These are phyloP conservation scores for Albula glossodonta DNA, from an alignment of 2,113 vertebrate species.

Conservation along the genomic window DNA sequence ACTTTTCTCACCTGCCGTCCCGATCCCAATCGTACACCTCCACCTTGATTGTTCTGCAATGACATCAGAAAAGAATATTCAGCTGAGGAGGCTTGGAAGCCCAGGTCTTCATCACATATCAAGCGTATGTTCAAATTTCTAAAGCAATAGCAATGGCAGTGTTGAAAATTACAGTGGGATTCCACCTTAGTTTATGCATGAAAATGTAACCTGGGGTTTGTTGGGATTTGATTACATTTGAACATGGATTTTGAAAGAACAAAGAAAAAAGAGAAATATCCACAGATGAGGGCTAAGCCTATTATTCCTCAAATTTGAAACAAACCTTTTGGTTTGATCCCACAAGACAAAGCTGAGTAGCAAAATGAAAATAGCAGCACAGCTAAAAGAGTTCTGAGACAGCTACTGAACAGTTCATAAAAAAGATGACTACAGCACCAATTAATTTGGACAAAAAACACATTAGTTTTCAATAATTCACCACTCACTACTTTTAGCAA, in stretches of 20 bases:
- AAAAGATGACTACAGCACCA: conserved; percentile 18
- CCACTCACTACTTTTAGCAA: conserved; percentile 35
- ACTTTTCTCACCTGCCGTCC: conserved; percentile 82
- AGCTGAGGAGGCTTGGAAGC: background rate
- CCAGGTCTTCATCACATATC: background rate
- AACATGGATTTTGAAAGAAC: background rate
- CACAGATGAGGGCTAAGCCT: background rate
- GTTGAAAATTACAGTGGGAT: background rate
- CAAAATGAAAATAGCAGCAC: background rate
- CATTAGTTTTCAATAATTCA: background rate
- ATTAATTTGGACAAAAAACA: conserved; percentile 29
- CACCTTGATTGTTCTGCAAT: conserved; percentile 88
- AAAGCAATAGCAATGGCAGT: background rate
- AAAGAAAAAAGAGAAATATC: background rate
- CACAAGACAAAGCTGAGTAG: background rate
- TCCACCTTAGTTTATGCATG: background rate
- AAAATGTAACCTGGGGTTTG: too few relatives aligned
- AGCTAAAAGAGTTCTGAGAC: conserved; percentile 14
- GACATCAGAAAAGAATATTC: conserved; percentile 34
- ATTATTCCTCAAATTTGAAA: background rate
- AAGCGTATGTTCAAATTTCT: background rate
- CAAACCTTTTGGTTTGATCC: background rate
- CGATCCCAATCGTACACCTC: conserved; percentile 95
- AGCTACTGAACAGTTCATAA: conserved; percentile 21
- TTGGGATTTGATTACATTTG: too few relatives aligned